A percentile compares a stretch with the other conserved stretches of the same genome.
These are phyloP conservation scores for Colinus virginianus DNA, from an alignment of 2,113 vertebrate genomes.

Conservation along the genomic window DNA sequence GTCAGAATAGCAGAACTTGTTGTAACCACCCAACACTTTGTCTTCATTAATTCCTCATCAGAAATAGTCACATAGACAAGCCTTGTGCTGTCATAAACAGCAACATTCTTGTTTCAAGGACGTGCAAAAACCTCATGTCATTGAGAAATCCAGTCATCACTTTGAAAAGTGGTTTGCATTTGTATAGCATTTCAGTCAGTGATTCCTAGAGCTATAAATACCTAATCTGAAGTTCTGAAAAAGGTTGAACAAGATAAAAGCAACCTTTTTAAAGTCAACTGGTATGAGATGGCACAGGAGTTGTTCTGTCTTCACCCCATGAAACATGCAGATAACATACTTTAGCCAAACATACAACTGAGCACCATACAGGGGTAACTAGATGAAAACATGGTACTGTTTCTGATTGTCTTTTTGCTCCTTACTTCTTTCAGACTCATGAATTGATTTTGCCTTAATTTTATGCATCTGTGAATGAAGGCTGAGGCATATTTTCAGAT, in stretches of 20 bases:
- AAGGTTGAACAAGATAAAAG: neutral
- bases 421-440: neutral
- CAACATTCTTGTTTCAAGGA: neutral
- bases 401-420: neutral
- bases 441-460: neutral
- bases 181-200: neutral
- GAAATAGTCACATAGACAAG: neutral
- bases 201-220: neutral
- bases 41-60: neutral
- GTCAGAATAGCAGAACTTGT: neutral
- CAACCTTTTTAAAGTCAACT: fast-evolving
- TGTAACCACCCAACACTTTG: neutral
- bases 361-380: neutral
- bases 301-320: neutral
- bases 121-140: neutral
- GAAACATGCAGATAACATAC: neutral
- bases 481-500: neutral
- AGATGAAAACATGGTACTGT: neutral
- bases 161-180: neutral
- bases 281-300: neutral
- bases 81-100: neutral
- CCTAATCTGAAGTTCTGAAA: neutral
- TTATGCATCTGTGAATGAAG: neutral
- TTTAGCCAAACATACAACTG: neutral
- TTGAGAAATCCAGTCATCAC: neutral